A percentile compares a stretch with the other conserved stretches of the same genome.
phyloP scores from a whole-genome alignment of 2,113 vertebrate species.

The Passer montanus region DNA sequence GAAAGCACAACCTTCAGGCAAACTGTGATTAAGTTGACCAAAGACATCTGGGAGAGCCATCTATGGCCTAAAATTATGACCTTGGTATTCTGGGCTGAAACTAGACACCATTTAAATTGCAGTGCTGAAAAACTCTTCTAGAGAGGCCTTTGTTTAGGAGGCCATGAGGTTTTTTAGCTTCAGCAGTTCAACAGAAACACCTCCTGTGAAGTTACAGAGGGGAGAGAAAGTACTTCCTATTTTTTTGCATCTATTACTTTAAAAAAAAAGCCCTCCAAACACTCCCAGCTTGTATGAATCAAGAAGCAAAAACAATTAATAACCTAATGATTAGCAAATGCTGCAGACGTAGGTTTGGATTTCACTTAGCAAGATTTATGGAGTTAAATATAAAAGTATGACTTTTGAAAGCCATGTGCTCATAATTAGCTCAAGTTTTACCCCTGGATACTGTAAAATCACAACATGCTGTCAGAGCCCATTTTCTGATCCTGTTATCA shows the following conservation, averaged over 20 bases:
- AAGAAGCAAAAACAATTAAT: conserved; percentile 67
- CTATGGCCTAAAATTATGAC: conserved; percentile 82
- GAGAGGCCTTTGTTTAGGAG: conserved; percentile 75
- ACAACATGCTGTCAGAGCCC: conserved; percentile 66
- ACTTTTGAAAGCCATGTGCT: conserved; percentile 71
- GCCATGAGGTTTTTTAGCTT: conserved; percentile 61
- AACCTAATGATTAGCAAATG: conserved; percentile 68
- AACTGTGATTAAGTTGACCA: conserved; percentile 92
- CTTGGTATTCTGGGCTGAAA: conserved; percentile 84
- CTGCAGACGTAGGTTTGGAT: conserved; percentile 51
- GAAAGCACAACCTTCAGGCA: conserved; percentile 83
- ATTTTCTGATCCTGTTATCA: conserved; percentile 77
- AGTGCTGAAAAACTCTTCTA: conserved; percentile 76
- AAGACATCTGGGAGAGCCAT: conserved; percentile 90
- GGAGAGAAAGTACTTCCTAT: not conserved
- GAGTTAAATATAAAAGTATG: conserved; percentile 65
- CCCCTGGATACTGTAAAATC: conserved; percentile 76
- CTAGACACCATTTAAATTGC: conserved; percentile 79
- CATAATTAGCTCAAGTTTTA: conserved; percentile 74
- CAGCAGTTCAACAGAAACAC: conserved; percentile 53
- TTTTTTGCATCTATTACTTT: conserved; percentile 22
- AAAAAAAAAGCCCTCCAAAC: conserved; percentile 31
- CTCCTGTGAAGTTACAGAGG: conserved; percentile 30
- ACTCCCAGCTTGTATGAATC: conserved; percentile 44
- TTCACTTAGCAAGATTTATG: conserved; percentile 64